Conservation (phyloP, 1,140 invertebrate species). For the Camponotus pennsylvanicus region DNA sequence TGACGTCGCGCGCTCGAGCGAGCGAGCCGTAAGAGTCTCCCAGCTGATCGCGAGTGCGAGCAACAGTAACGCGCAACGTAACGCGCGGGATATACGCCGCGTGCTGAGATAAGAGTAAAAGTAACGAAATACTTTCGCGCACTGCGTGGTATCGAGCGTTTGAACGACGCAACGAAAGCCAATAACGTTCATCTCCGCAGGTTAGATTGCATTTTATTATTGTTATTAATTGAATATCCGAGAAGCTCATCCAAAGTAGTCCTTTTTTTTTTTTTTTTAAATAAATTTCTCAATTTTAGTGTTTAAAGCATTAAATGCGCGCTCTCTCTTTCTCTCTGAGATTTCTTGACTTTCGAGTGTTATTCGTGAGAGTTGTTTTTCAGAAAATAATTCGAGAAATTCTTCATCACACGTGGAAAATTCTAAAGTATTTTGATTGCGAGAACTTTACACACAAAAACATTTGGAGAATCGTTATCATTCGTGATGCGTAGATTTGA, state of each 20-base stretch:
- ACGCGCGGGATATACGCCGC: conserved; percentile 16
- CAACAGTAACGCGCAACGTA: conserved; percentile 27
- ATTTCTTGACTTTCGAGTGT: no score
- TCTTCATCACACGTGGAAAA: no score
- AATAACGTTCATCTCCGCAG: conserved; percentile 8
- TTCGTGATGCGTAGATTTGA: background rate
- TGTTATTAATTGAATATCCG: background rate
- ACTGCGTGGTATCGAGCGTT: background rate
- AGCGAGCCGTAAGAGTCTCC: conserved; percentile 46
- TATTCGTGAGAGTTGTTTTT: background rate
- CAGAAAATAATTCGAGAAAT: background rate
- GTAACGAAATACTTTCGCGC: conserved; percentile 39
- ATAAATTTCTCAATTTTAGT: no score
- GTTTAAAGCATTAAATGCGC: no score
- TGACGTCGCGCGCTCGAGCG: conserved; percentile 65
- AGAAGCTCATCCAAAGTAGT: no score
- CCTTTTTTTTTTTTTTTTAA: no score
- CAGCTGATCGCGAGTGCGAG: background rate
- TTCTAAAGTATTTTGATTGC: background rate
- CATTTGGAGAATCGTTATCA: background rate
- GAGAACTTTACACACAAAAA: background rate
- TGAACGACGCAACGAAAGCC: background rate
- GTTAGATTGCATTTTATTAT: conserved; percentile 5
- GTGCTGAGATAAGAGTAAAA: conserved; percentile 40
- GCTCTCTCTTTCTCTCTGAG: no score